phyloP scores from a whole-genome alignment of 2,113 vertebrate genomes.

The Malurus melanocephalus region DNA sequence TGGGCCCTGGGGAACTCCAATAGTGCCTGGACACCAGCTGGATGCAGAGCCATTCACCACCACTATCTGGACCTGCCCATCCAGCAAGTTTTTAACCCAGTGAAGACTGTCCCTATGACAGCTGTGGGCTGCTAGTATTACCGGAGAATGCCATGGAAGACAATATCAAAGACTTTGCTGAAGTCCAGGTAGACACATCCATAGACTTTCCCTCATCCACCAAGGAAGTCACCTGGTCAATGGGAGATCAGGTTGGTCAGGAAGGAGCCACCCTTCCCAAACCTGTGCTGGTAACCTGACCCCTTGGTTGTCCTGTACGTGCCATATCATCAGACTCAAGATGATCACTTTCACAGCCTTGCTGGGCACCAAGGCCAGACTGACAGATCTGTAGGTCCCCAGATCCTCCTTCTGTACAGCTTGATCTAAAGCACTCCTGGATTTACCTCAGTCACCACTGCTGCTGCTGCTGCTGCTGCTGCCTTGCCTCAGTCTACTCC shows the following conservation, averaged over 20 bases:
- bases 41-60: not conserved
- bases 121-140: not conserved
- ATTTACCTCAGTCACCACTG: not conserved
- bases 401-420: not conserved
- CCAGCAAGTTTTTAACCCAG: not conserved
- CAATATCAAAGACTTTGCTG: not conserved
- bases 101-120: not conserved
- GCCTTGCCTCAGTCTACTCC: not conserved
- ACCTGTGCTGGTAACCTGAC: not conserved
- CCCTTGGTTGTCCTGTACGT: not conserved
- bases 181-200: not conserved
- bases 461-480: fast-evolving
- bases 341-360: not conserved
- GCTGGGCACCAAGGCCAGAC: not conserved
- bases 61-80: not conserved
- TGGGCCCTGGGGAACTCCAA: too few relatives aligned
- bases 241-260: not conserved
- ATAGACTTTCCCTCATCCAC: not conserved
- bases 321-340: not conserved
- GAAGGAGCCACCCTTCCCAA: not conserved
- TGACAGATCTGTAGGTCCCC: not conserved
- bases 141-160: not conserved
- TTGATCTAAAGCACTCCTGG: not conserved
- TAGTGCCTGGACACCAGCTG: not conserved
- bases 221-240: not conserved